Base-by-base conservation (phyloP, 2,113 vertebrate genomes). In the Proterorhinus semilunaris region DNA sequence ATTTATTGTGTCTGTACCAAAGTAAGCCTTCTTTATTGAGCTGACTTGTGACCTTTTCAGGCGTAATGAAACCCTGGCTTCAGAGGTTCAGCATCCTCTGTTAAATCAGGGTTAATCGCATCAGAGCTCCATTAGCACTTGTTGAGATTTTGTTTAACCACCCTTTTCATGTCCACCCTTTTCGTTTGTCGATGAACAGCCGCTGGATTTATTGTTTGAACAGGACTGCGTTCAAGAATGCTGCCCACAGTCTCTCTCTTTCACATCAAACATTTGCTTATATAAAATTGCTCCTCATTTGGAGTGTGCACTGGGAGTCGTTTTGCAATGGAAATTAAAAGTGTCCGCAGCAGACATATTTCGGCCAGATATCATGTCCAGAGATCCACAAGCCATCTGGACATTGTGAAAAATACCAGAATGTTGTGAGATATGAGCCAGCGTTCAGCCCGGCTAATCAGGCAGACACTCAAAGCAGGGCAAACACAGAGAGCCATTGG, bases 401-500 rank as follows among this genome's bases (percentile, higher is more conserved):
- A 69, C 17, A 36, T 49, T 66, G 17, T 52, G 65, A 51, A 64
- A 49, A 50, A 83, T 79, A 76, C 63, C 63, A 13, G 53, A 42
- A 75, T 65, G 52, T 44, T 53, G 27, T 71, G 71, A 55, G 16
- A 42, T 48, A 53, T 64, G 43, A 64, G 16, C 57, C 71, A 43
- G 53, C 36, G n/a, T 43, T 59, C 4, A 5, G 13, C n/a, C 64
- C 59, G 65, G 65, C 66, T 36, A 57, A 76, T 55, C 17, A 67
- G 63, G 57, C 9, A 2, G 15, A 71, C 54, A 65, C 27, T 64
- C 10, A 49, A 66, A 17, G 8, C 57, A 65, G 17, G 17, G 52
- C 69, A 72, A 63, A 67, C 51, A 82, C 10, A 59, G 42, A 59
- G 58, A 53, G 11, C 47, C 27, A 27, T 16, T 27, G 71, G 45